Conservation (phyloP, 2,797 vertebrate species). For the Chromis chromis region DNA sequence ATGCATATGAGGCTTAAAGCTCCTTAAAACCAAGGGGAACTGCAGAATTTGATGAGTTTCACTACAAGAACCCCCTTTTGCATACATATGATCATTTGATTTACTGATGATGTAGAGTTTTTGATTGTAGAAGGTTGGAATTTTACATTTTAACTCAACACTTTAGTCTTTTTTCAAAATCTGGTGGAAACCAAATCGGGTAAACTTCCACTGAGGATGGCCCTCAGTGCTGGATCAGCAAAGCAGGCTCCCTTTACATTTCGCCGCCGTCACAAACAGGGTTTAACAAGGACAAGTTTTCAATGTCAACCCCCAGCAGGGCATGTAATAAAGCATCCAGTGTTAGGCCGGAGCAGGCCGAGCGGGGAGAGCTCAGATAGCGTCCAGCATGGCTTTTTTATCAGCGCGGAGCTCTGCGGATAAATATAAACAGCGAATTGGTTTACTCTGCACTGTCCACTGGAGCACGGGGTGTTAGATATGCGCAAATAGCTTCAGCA, state of each 20-base stretch:
- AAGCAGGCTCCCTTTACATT: constrained; percentile 41
- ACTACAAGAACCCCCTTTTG: too few species aligned
- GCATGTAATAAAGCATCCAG: constrained; percentile 38
- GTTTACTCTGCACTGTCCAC: constrained; percentile 59
- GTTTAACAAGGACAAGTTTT: constrained; percentile 54
- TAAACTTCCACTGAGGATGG: not conserved
- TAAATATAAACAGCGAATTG: constrained; percentile 70
- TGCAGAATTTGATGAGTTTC: too few species aligned
- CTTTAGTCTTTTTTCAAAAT: not conserved
- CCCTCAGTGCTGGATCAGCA: constrained; percentile 31
- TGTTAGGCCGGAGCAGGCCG: constrained; percentile 29
- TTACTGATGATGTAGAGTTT: too few species aligned
- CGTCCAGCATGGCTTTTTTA: constrained; percentile 45
- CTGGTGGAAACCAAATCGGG: not conserved
- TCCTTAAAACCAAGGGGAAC: too few species aligned
- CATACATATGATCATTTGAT: too few species aligned
- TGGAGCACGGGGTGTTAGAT: constrained; percentile 55
- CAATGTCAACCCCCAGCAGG: constrained; percentile 49
- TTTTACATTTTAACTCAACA: too few species aligned
- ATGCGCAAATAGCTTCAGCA: constrained; percentile 51
- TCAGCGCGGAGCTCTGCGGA: constrained; percentile 49
- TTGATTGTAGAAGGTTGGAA: not conserved
- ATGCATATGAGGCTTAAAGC: too few species aligned
- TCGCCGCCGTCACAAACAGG: constrained; percentile 20
- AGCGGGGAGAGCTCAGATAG: constrained; percentile 44